Evolutionary conservation across 2,113 vertebrate species (phyloP).

Genomic region (Rana temporaria): DNA sequence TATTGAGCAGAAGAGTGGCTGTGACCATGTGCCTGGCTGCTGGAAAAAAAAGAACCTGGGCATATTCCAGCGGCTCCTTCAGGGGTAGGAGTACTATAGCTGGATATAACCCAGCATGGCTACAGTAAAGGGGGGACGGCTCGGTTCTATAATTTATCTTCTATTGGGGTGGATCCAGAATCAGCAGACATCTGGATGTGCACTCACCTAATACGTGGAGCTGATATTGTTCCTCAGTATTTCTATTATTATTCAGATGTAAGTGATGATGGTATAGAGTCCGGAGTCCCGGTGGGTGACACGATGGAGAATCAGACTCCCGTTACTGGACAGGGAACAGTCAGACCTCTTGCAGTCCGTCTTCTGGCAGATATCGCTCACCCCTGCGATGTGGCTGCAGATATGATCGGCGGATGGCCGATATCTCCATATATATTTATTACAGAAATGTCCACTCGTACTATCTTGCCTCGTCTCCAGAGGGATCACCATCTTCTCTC

Average conservation of each 20-base stretch:
- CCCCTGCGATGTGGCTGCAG: background rate
- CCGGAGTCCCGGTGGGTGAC: background rate
- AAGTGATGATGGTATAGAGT: background rate
- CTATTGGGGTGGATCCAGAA: background rate
- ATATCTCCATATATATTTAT: background rate
- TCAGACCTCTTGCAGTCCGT: background rate
- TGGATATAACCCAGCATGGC: no score
- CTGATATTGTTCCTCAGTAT: background rate
- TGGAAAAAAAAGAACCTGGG: no score
- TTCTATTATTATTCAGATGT: no score
- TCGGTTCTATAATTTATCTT: no score
- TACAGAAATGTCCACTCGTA: background rate
- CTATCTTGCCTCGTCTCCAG: background rate
- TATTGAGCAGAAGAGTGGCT: no score
- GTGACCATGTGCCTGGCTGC: no score
- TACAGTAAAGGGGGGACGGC: no score
- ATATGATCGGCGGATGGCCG: no score
- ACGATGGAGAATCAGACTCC: background rate
- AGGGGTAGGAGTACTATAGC: no score
- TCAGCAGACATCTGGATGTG: background rate
- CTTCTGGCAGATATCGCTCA: background rate
- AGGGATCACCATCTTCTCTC: background rate
- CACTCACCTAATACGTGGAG: conserved; percentile 10
- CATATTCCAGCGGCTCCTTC: no score
- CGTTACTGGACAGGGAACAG: background rate